Base-by-base conservation (phyloP, 2,888 invertebrate species). In the Hirtodrosophila cameraria region DNA sequence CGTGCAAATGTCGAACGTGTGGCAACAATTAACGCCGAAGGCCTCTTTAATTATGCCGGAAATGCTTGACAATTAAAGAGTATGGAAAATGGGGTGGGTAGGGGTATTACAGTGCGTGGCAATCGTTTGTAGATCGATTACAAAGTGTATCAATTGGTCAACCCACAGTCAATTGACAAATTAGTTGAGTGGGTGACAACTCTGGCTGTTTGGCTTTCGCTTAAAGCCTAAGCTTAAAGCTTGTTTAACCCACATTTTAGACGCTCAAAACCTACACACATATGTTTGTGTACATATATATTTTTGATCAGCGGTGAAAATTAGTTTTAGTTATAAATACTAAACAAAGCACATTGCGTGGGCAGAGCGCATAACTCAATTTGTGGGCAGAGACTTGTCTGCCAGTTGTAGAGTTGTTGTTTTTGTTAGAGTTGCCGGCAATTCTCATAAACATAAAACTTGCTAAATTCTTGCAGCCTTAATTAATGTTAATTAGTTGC, bases 81-180 rank as follows among this genome's bases (percentile, higher is more conserved):
- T n/a, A 28, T 7, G 28, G 16, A 8, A 18, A 25, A 15, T 16
- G 43, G 20, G 13, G 12, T 25, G 16, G 30, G 23, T 4, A 1
- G 7, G 25, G 13, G 8, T 12, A 9, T 31, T 16, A 27, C 36
- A 27, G 13, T 31, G 50, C 28, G 41, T 13, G 16, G n/a, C 12
- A 41, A 23, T 23, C 23, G 8, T 23, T 20, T 50, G 13, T 41
- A 38, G 50, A 68, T 71, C 71, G 63, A 72, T 72, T 63, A 77
- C 80, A 75, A 80, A 70, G 63, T 84, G 66, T 80, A 80, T 77
- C 84, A 80, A 80, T 80, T 84, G 84, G 60, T 53, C 74, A 39
- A 42, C 70, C 74, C 67, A 74, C 71, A 71, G 69, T 71, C 69
- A 69, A 62, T 71, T 57, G 72, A 70, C 62, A 58, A 33, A 36